These are phyloP conservation scores for Kuschelorhynchus macadamiae DNA, from an alignment of 2,888 invertebrate genomes.

Conservation along the genomic window DNA sequence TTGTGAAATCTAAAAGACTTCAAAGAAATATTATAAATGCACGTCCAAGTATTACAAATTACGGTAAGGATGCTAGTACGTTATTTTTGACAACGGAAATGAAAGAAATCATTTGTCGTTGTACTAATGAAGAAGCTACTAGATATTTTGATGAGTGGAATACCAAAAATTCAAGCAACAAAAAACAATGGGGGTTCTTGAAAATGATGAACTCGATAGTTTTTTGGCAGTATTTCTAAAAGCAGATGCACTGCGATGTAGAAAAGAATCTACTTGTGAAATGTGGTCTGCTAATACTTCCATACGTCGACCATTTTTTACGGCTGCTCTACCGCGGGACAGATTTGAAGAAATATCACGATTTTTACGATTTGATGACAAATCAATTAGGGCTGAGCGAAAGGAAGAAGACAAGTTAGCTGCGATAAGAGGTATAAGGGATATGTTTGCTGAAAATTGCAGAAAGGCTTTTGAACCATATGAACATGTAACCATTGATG, in stretches of 20 bases:
- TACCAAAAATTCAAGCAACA: constrained; percentile 13
- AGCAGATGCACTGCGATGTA: constrained; percentile 35
- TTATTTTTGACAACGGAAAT: too few species aligned
- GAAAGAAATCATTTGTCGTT: too few species aligned
- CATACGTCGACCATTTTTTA: constrained; percentile 30
- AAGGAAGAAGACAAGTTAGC: constrained; percentile 42
- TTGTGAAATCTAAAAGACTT: too few species aligned
- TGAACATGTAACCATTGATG: constrained; percentile 49
- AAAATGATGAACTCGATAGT: constrained; percentile 27
- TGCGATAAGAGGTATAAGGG: too few species aligned
- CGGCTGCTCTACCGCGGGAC: constrained; percentile 17
- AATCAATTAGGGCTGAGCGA: constrained; percentile 24
- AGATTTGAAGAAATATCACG: constrained; percentile 32
- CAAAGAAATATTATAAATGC: too few species aligned
- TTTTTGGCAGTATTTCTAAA: constrained; percentile 36
- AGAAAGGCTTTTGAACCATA: constrained; percentile 40
- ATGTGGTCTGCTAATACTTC: constrained; percentile 38
- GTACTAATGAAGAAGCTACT: constrained; percentile 37
- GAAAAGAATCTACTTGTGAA: constrained; percentile 43
- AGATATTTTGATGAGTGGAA: constrained; percentile 33
- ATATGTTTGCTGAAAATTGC: constrained; percentile 37
- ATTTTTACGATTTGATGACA: constrained; percentile 34
- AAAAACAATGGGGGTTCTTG: constrained; percentile 26
- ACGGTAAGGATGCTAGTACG: neutral
- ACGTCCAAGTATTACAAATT: too few species aligned